These are phyloP conservation scores for Balaeniceps rex DNA, from an alignment of 2,113 vertebrate genomes.

Conservation along the genomic window DNA sequence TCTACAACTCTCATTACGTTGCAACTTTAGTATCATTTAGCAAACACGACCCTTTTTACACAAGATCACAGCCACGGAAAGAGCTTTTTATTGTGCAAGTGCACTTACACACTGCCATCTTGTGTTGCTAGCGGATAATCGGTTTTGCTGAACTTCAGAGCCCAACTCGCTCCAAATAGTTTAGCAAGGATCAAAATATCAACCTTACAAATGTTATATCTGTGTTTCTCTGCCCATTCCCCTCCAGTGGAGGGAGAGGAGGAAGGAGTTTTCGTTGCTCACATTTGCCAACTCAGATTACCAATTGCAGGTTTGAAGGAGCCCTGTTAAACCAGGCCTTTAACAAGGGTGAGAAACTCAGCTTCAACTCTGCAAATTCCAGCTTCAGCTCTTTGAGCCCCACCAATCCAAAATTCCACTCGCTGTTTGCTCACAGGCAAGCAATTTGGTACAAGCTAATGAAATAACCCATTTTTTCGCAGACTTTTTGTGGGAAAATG, in stretches of 20 bases:
- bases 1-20: not conserved
- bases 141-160: not conserved
- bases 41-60: not conserved
- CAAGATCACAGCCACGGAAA: not conserved
- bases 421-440: not conserved
- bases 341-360: not conserved
- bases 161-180: not conserved
- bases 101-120: conserved; percentile 69
- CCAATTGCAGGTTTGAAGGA: not conserved
- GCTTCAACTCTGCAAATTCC: not conserved
- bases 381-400: not conserved
- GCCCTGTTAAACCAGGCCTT: not conserved
- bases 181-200: not conserved
- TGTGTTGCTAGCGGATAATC: not conserved
- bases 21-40: not conserved
- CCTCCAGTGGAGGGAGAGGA: not conserved
- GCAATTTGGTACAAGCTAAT: not conserved
- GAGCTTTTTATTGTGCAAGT: not conserved
- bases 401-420: not conserved
- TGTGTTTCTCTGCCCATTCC: not conserved
- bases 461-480: not conserved
- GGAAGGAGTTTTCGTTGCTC: not conserved
- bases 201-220: too few species aligned
- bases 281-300: not conserved
- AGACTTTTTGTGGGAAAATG: not conserved